Percentiles rank a stretch among this genome's conserved stretches.
These are phyloP conservation scores for Dynastes hyllus DNA, from an alignment of 2,888 invertebrate species.

Conservation along the genomic window DNA sequence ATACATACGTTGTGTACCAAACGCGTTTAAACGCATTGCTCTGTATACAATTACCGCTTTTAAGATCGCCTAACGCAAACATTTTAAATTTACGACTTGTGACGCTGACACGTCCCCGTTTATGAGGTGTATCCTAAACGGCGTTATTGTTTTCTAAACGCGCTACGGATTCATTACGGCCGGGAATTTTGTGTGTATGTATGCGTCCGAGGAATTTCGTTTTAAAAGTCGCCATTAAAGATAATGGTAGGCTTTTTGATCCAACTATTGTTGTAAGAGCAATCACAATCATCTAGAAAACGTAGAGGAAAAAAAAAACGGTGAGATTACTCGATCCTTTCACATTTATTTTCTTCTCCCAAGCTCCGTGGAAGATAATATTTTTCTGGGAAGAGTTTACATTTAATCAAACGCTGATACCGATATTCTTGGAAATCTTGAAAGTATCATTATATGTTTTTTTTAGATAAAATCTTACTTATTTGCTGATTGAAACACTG, in stretches of 20 bases:
- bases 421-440: too few species aligned
- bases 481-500: too few species aligned
- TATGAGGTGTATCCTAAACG: slow-evolving; percentile 47
- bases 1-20: slow-evolving; percentile 17
- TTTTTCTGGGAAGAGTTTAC: too few species aligned
- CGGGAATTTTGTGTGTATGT: slow-evolving; percentile 20
- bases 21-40: slow-evolving; percentile 27
- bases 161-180: slow-evolving; percentile 35
- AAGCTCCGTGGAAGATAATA: too few species aligned
- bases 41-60: slow-evolving; percentile 45
- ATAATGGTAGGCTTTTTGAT: too few species aligned
- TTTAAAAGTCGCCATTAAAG: slow-evolving; percentile 13
- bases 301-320: too few species aligned
- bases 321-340: too few species aligned
- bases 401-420: too few species aligned
- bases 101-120: slow-evolving; percentile 42
- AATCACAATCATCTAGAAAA: too few species aligned
- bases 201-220: slow-evolving; percentile 26
- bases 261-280: neutral
- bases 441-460: too few species aligned
- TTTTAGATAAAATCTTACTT: too few species aligned
- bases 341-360: too few species aligned
- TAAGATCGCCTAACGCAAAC: slow-evolving; percentile 40
- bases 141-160: slow-evolving; percentile 46
- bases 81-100: slow-evolving; percentile 44